Evolutionary conservation across 2,888 invertebrate species (phyloP).

Genomic region (Tinea pellionella): DNA sequence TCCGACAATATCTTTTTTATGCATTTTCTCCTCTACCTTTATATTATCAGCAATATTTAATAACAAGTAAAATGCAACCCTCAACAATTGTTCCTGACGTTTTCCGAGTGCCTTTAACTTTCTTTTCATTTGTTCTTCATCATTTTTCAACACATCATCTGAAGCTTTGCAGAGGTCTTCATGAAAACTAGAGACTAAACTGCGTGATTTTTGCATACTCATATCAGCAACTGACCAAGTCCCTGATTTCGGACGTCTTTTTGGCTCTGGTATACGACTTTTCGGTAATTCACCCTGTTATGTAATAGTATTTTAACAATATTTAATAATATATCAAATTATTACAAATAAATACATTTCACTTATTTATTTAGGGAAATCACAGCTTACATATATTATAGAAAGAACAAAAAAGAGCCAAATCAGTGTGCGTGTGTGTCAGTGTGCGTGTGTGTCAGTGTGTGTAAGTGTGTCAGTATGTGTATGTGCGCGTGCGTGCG

Average conservation of each 20-base stretch:
- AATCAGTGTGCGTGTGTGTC: no score
- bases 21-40: slow-evolving; percentile 97
- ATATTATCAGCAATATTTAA: slow-evolving; percentile 96
- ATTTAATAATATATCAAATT: no score
- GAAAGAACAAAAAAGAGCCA: no score
- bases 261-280: slow-evolving; percentile 78
- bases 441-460: no score
- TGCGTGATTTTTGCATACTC: slow-evolving; percentile 67
- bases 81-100: slow-evolving; percentile 92
- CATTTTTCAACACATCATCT: slow-evolving; percentile 65
- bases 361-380: no score
- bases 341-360: not conserved
- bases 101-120: slow-evolving; percentile 85
- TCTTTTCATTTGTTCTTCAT: slow-evolving; percentile 81
- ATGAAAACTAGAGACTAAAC: slow-evolving; percentile 76
- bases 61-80: slow-evolving; percentile 92
- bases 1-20: slow-evolving; percentile 90
- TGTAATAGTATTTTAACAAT: no score
- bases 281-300: slow-evolving; percentile 73
- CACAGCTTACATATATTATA: no score
- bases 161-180: slow-evolving; percentile 71
- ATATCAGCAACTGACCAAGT: slow-evolving; percentile 73
- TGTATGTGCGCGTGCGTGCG: no score
- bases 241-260: slow-evolving; percentile 80
- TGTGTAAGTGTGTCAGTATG: no score